These are phyloP conservation scores for Emys orbicularis DNA, from an alignment of 2,797 vertebrate species.

Conservation along the genomic window DNA sequence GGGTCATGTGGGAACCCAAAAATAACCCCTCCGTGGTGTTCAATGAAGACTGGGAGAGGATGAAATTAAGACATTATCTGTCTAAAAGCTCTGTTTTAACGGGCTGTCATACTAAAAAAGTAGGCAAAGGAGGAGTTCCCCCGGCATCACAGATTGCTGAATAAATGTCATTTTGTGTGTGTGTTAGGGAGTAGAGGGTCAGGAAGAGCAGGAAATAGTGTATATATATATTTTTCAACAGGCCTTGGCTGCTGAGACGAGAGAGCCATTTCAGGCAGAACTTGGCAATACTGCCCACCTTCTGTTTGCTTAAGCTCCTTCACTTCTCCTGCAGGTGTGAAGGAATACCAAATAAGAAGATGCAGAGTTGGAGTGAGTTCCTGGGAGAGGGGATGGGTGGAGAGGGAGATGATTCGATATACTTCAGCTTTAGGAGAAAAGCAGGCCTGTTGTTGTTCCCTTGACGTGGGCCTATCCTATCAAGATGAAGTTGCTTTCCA, in stretches of 20 bases:
- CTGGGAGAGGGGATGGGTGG: not conserved
- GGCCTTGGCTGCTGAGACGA: not conserved
- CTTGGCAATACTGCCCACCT: not conserved
- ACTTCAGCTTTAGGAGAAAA: constrained; percentile 34
- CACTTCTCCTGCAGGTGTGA: not conserved
- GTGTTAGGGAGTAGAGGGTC: not conserved
- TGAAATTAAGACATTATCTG: too few relatives aligned
- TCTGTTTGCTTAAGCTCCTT: not conserved
- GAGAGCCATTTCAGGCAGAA: not conserved
- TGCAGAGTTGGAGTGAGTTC: not conserved
- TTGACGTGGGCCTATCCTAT: not conserved
- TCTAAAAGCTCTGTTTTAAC: not conserved
- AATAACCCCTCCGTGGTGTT: not conserved
- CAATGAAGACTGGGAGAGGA: not conserved
- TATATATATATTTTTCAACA: not conserved
- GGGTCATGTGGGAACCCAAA: not conserved
- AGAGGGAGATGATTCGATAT: not conserved
- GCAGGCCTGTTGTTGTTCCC: not conserved
- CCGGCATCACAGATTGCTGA: not conserved
- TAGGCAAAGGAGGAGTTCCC: not conserved
- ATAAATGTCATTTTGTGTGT: not conserved
- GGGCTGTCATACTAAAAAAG: not conserved
- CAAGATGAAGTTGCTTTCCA: not conserved
- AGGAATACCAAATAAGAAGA: not conserved
- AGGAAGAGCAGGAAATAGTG: not conserved